Evolutionary conservation across 2,888 invertebrate genomes (phyloP), one percentile per base, ranked within the genome.

Genomic region (Philaethria dido): DNA sequence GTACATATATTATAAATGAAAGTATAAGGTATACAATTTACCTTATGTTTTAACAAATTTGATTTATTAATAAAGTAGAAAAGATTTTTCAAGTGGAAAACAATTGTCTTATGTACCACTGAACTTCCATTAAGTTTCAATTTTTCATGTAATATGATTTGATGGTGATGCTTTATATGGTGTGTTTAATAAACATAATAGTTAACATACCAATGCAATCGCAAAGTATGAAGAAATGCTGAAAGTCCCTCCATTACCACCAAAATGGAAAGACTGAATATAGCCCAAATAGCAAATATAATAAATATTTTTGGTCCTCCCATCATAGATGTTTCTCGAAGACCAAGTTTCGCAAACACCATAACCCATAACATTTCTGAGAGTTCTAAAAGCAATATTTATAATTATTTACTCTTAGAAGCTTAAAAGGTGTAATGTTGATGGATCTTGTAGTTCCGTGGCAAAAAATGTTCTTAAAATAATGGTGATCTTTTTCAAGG

Each of bases 241-340:
- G 97, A 97, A 29, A 98, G 89, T 0, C 98, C 98, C 85, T 98
- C 98, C 98, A 98, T 98, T 70, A 97, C 86, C 14, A 98, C 95
- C 57, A 98, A 90, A 74, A 98, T 96, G 59, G 95, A 94, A 2
- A 98, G 75, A 0, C 97, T 97, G 73, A 97, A 95, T 13, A 91
- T 77, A 0, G 96, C 95, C 96, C 98, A 98, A 0, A 94, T 85
- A 0, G 93, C 93, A 81, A 98, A 98, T 20, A 95, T 86, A 0
- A 94, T 44, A 74, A 94, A 95, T 3, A 96, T 78, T 13, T 93
- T 81, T 1, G 94, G 61, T 0, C 86, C 85, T 0, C 93, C 94
- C 0, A 85, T 3, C 0, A n/a, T 0, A 0, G 74, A 48, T 33
- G 80, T 79, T 1, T 80, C 78, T 9, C 78, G 75, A 0, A 85